These are phyloP conservation scores for Syngnathoides biaculeatus DNA, from an alignment of 2,113 vertebrate genomes.

Conservation along the genomic window DNA sequence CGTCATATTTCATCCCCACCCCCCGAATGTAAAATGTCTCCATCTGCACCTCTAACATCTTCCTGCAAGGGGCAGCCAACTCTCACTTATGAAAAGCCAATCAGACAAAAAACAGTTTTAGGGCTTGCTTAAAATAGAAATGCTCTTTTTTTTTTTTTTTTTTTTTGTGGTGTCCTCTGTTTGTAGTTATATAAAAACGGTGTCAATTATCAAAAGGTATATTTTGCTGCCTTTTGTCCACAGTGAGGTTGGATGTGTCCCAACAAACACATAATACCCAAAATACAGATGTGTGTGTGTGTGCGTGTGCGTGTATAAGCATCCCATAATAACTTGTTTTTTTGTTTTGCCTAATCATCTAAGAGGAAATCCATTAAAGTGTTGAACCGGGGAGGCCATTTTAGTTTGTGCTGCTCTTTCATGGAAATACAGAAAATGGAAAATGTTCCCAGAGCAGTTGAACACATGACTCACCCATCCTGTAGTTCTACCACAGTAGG, in stretches of 20 bases:
- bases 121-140: conserved; percentile 14
- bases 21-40: no score
- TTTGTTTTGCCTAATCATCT: conserved; percentile 24
- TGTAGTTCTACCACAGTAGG: conserved; percentile 60
- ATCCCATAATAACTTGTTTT: conserved; percentile 40
- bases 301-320: conserved; percentile 31
- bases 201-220: not conserved
- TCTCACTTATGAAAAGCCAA: not conserved
- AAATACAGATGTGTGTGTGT: not conserved
- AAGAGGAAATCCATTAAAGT: conserved; percentile 34
- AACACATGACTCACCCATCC: conserved; percentile 72
- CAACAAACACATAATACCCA: conserved; percentile 5
- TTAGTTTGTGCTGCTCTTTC: conserved; percentile 63
- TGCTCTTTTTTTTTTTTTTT: no score
- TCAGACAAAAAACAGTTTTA: conserved; percentile 2
- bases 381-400: conserved; percentile 64
- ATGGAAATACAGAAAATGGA: conserved; percentile 73
- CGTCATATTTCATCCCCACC: no score
- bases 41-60: not conserved
- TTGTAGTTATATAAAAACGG: not conserved
- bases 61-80: conserved; percentile 51
- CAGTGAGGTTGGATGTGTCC: not conserved
- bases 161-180: conserved; percentile 15
- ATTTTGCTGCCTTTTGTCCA: not conserved
- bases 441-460: conserved; percentile 67